Percentiles rank a stretch among this genome's conserved stretches.
Evolutionary conservation across 2,888 invertebrate genomes (phyloP).

Genomic region (Dichetophora obliterata): DNA sequence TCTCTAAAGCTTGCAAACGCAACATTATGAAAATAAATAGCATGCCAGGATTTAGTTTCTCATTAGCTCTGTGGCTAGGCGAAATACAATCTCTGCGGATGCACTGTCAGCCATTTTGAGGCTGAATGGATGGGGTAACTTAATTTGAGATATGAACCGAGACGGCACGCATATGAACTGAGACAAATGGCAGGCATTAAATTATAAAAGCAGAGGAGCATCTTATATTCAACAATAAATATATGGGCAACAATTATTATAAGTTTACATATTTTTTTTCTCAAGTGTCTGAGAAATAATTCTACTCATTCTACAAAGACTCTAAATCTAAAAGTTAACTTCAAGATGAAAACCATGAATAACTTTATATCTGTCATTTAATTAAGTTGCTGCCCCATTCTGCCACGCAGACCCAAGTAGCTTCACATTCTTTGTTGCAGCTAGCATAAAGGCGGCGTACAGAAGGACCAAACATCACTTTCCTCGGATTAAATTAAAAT

Average conservation of each 20-base stretch:
- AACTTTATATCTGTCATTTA: too few relatives aligned
- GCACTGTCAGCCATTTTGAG: slow-evolving; percentile 57
- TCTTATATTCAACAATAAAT: neutral
- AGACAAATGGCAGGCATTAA: slow-evolving; percentile 9
- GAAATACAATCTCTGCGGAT: slow-evolving; percentile 37
- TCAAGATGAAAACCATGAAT: too few relatives aligned
- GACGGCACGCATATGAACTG: neutral
- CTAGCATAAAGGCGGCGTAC: neutral
- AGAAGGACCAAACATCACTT: too few relatives aligned
- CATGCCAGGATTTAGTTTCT: slow-evolving; percentile 45
- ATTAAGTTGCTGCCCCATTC: too few relatives aligned
- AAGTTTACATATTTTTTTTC: neutral
- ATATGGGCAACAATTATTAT: slow-evolving; percentile 32
- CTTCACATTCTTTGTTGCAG: neutral
- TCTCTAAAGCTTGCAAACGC: neutral
- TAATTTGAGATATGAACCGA: slow-evolving; percentile 15
- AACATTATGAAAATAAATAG: slow-evolving; percentile 45
- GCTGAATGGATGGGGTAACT: slow-evolving; percentile 38
- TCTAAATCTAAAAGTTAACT: neutral
- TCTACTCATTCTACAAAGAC: neutral
- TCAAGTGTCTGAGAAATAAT: neutral
- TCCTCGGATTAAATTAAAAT: too few relatives aligned
- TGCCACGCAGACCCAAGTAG: neutral
- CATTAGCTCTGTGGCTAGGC: slow-evolving; percentile 47
- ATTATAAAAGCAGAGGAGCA: neutral